Base-by-base conservation (phyloP, 2,113 vertebrate genomes). In the Ochotona curzoniae region DNA sequence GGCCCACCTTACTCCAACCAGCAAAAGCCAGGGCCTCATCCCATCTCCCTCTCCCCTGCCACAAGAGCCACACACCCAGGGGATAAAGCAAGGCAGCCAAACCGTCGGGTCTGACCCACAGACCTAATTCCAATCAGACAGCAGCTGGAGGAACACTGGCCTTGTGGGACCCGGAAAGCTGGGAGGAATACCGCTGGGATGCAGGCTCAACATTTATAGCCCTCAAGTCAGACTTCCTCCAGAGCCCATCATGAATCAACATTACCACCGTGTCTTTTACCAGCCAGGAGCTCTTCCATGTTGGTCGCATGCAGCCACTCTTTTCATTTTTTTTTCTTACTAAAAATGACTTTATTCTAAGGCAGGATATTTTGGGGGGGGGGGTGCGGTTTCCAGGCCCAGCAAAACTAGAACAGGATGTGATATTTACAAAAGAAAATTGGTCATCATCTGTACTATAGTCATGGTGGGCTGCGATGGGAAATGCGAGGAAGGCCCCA, bases 41-140 rank as follows among this genome's bases (percentile, higher is more conserved):
- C 94, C 98, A 98, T 44, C 7, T 99, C 99, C 89, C 97, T 97
- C 92, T 99, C 98, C 87, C 98, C 98, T 97, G 99, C 98, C 93
- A 23, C 5, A 14, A 18, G 21, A 14, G 47, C n/a, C n/a, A n/a
- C 13, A 44, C 54, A 57, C 17, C 38, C 38, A 10, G 0, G 23
- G 44, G 25, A 87, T 38, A 30, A 17, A n/a, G 25, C 25, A 54
- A 63, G 67, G 2, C 11, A 67, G 15, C 7, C 21, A 6, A 5
- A 28, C 49, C 51, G 15, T 28, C 15, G 54, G 9, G 17, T 7
- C 44, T 32, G 78, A 87, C 64, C 26, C 7, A 13, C 20, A 60
- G 32, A 69, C 63, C 76, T 51, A 73, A 35, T 69, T 38, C 79
- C 51, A 71, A 63, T 47, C 2, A 25, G 66, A 73, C 26, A 17